Percentiles rank a stretch among this genome's conserved stretches.
Evolutionary conservation across 2,888 invertebrate species (phyloP).

Genomic region (Allacma fusca): DNA sequence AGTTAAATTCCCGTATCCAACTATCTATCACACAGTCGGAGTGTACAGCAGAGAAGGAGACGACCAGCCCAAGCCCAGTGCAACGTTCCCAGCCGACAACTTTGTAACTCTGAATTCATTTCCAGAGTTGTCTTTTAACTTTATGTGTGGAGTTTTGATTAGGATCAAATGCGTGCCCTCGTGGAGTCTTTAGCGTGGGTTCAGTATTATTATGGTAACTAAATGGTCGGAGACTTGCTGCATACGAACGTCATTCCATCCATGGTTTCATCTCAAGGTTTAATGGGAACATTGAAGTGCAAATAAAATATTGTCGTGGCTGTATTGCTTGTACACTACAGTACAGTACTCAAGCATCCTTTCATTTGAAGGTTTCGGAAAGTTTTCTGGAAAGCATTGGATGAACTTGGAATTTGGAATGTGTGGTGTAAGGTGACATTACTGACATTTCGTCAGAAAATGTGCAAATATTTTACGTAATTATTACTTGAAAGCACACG

Average conservation of each 20-base stretch:
- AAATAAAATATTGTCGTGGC: neutral
- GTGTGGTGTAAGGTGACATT: too few species aligned
- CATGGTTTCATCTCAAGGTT: slow-evolving; percentile 8
- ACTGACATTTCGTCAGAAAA: too few species aligned
- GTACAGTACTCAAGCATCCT: too few species aligned
- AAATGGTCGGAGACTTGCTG: neutral
- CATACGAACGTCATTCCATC: neutral
- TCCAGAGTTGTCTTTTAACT: slow-evolving; percentile 11
- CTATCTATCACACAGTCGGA: neutral
- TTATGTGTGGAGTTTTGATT: neutral
- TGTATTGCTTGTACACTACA: too few species aligned
- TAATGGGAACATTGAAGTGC: neutral
- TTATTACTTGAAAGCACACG: too few species aligned
- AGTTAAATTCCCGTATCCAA: neutral
- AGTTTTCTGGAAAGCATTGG: too few species aligned
- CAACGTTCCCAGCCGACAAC: neutral
- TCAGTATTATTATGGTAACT: neutral
- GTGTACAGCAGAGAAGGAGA: neutral
- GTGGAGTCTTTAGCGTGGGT: neutral
- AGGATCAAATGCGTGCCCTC: slow-evolving; percentile 8
- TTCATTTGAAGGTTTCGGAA: too few species aligned
- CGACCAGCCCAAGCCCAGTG: neutral
- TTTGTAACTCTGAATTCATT: neutral
- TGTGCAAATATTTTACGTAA: too few species aligned
- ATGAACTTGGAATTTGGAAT: too few species aligned